These are phyloP conservation scores for Hephaestus fuliginosus DNA, from an alignment of 2,797 vertebrate genomes.

Conservation along the genomic window DNA sequence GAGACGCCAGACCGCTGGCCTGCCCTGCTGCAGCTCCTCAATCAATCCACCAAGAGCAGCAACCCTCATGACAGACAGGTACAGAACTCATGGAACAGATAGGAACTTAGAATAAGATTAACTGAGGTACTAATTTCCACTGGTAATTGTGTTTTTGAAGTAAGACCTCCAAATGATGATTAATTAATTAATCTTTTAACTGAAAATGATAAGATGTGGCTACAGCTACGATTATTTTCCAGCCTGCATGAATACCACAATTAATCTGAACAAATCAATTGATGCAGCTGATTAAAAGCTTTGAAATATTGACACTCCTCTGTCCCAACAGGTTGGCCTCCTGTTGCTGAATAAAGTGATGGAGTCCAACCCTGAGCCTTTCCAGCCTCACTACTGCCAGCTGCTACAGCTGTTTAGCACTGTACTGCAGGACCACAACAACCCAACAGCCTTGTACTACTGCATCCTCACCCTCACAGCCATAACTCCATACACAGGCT, in stretches of 20 bases:
- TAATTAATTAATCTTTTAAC: too few relatives aligned
- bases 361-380: slow-evolving; percentile 88
- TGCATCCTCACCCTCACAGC: slow-evolving; percentile 88
- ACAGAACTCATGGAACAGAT: neutral
- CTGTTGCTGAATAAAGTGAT: slow-evolving; percentile 90
- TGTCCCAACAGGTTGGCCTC: slow-evolving; percentile 85
- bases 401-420: slow-evolving; percentile 88
- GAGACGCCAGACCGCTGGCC: slow-evolving; percentile 93
- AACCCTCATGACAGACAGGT: slow-evolving; percentile 90
- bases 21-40: slow-evolving; percentile 89
- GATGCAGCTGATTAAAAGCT: neutral
- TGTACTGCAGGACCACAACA: slow-evolving; percentile 85
- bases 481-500: slow-evolving; percentile 83
- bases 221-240: neutral
- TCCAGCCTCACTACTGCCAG: slow-evolving; percentile 88
- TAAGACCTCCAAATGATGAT: neutral
- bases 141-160: neutral
- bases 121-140: neutral
- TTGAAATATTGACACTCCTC: neutral
- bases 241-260: neutral
- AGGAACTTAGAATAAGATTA: neutral
- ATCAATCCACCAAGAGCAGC: slow-evolving; percentile 86
- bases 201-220: too few relatives aligned
- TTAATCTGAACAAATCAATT: neutral
- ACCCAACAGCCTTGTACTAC: slow-evolving; percentile 89